A percentile compares a stretch with the other conserved stretches of the same genome.
phyloP scores from a whole-genome alignment of 2,113 vertebrate species.

The Semnornis frantzii region DNA sequence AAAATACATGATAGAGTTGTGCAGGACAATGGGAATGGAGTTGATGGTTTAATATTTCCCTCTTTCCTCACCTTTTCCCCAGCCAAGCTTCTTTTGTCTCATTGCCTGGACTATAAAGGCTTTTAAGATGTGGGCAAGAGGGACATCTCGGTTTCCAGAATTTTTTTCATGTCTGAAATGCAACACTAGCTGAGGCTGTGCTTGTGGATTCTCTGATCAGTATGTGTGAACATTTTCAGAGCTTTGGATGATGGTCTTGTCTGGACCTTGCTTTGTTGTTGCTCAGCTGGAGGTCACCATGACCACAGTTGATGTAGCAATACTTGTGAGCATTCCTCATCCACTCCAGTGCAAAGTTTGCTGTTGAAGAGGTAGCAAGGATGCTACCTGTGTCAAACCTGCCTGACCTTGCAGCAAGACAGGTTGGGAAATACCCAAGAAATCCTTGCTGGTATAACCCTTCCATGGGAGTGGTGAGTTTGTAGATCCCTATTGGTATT shows the following conservation, averaged over 20 bases:
- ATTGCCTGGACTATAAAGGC: neutral
- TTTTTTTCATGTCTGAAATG: neutral
- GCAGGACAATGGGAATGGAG: too few species aligned
- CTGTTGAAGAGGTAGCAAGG: rapidly evolving
- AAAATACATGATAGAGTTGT: neutral
- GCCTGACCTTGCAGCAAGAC: neutral
- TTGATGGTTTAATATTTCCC: neutral
- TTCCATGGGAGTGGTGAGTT: rapidly evolving
- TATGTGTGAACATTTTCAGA: rapidly evolving
- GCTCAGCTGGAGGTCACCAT: neutral
- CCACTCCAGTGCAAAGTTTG: rapidly evolving
- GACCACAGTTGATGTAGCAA: rapidly evolving
- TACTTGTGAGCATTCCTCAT: neutral
- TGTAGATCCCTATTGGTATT: neutral
- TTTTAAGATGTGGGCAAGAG: neutral
- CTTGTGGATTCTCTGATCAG: neutral
- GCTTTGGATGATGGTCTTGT: neutral
- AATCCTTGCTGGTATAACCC: neutral
- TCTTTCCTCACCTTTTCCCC: neutral
- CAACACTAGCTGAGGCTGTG: neutral
- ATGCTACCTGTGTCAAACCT: rapidly evolving
- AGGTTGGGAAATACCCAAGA: neutral
- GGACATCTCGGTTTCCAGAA: neutral
- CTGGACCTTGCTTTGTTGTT: neutral
- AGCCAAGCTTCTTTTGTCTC: neutral